Evolutionary conservation across 1,140 invertebrate species (phyloP).

Genomic region (Potamilus streckersoni): DNA sequence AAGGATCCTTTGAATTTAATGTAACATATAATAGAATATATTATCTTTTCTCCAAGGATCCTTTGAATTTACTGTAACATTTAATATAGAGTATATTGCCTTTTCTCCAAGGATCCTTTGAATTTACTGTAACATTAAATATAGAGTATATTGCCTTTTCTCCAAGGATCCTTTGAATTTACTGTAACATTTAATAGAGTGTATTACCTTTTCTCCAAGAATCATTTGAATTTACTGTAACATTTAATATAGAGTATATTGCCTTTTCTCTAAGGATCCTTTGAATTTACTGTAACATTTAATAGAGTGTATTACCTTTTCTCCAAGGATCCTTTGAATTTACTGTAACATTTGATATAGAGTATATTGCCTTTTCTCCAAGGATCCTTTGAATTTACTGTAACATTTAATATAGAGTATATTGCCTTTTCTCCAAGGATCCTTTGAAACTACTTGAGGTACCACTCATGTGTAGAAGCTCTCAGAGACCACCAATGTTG

Average conservation of each 20-base stretch:
- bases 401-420: neutral
- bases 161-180: slow-evolving; percentile 71
- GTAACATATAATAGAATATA: no score
- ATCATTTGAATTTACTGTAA: neutral
- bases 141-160: slow-evolving; percentile 2
- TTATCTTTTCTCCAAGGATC: neutral
- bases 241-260: neutral
- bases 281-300: neutral
- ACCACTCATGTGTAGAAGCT: slow-evolving; percentile 78
- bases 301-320: slow-evolving; percentile 3
- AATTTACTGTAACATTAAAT: slow-evolving; percentile 31
- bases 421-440: slow-evolving; percentile 60
- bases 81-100: neutral
- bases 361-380: neutral
- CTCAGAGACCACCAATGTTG: slow-evolving; percentile 75
- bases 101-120: slow-evolving; percentile 69
- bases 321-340: slow-evolving; percentile 70
- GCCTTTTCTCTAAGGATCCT: slow-evolving; percentile 48
- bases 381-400: neutral
- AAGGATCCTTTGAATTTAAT: slow-evolving; percentile 74
- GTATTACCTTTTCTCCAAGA: neutral
- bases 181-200: slow-evolving; percentile 56
- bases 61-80: neutral
- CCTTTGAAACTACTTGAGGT: slow-evolving; percentile 76
- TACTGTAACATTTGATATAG: slow-evolving; percentile 64